A percentile compares a stretch with the other conserved stretches of the same genome.
These are phyloP conservation scores for Eupithecia tripunctaria DNA, from an alignment of 2,888 invertebrate species.

Conservation along the genomic window DNA sequence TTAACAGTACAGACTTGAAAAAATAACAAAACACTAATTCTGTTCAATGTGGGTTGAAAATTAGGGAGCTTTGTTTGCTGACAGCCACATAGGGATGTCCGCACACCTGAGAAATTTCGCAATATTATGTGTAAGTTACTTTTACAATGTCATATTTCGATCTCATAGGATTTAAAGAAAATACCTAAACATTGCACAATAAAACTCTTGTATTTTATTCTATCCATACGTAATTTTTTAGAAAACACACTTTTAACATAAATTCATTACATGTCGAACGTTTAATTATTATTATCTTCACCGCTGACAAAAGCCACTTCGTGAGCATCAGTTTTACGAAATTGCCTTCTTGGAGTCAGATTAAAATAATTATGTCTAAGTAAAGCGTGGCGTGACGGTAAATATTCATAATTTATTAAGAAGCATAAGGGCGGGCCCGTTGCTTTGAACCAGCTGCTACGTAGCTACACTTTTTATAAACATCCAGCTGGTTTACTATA, in stretches of 20 bases:
- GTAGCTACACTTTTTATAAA: background rate
- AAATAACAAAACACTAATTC: conserved; percentile 8
- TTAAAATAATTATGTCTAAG: conserved; percentile 79
- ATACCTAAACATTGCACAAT: background rate
- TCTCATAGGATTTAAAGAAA: background rate
- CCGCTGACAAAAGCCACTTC: conserved; percentile 47
- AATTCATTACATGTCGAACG: background rate
- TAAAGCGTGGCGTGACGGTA: conserved; percentile 71
- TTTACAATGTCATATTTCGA: background rate
- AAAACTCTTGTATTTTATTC: too few species aligned
- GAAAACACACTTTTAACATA: background rate
- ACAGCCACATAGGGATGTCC: conserved; percentile 58
- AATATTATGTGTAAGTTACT: background rate
- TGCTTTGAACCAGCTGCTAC: background rate
- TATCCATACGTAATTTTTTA: background rate
- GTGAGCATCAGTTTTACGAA: conserved; percentile 71
- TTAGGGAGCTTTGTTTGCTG: conserved; percentile 12
- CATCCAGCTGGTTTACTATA: background rate
- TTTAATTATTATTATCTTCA: conserved; percentile 28
- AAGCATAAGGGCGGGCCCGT: conserved; percentile 66
- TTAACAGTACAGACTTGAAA: conserved; percentile 70
- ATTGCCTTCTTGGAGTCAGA: conserved; percentile 72
- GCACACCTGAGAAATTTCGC: conserved; percentile 61
- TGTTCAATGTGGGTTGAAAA: conserved; percentile 6
- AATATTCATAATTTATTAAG: conserved; percentile 80